Conservation (phyloP, 2,113 vertebrate genomes). For the Empidonax traillii region DNA sequence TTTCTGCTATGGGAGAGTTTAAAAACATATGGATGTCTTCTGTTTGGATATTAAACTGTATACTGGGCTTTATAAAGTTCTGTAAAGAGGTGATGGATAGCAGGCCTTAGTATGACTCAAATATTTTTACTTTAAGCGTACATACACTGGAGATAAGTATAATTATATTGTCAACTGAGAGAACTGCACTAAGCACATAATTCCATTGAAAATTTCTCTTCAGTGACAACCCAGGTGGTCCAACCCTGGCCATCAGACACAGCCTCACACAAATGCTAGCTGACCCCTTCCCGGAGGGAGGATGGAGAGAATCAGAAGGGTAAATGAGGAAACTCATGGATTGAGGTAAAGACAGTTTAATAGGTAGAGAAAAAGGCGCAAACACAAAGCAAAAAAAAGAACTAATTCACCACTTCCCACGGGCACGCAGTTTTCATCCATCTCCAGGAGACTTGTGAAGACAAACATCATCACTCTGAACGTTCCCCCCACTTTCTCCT, state of each 20-base stretch:
- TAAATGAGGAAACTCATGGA: neutral
- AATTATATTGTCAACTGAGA: neutral
- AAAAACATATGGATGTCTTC: neutral
- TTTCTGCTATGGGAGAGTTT: neutral
- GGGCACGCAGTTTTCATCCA: neutral
- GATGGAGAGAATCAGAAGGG: neutral
- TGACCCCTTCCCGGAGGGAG: neutral
- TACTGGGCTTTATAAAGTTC: neutral
- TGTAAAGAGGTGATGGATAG: neutral
- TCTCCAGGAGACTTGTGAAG: neutral
- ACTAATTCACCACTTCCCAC: neutral
- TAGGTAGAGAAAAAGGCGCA: rapidly evolving
- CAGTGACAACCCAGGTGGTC: neutral
- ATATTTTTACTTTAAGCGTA: neutral
- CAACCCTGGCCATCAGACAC: neutral
- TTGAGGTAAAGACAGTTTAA: neutral
- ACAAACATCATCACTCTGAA: neutral
- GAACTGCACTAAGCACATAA: neutral
- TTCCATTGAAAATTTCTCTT: neutral
- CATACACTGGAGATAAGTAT: neutral
- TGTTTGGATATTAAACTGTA: neutral
- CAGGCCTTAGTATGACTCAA: neutral
- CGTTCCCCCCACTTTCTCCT: rapidly evolving
- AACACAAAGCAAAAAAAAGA: neutral
- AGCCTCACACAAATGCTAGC: neutral